Conservation (phyloP, 1,140 invertebrate species). For the Ruditapes philippinarum region DNA sequence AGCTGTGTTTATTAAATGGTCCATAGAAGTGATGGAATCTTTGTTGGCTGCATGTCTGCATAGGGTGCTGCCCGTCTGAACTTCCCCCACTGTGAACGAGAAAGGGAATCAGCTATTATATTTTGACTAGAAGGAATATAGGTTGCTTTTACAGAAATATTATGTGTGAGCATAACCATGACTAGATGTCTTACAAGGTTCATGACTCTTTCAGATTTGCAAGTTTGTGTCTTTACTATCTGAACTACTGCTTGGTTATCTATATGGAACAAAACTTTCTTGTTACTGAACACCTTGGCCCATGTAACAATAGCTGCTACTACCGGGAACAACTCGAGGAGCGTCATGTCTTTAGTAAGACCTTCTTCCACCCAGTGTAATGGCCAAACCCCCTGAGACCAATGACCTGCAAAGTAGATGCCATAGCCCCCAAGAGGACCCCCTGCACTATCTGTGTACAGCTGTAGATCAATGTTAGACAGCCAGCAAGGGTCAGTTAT, state of each 20-base stretch:
- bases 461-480: not conserved
- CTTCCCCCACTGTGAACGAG: constrained; percentile 30
- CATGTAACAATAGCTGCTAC: too few species aligned
- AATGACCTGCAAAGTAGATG: not conserved
- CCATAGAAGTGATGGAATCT: not conserved
- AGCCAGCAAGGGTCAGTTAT: constrained; percentile 11
- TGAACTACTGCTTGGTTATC: not conserved
- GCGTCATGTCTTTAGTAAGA: too few species aligned
- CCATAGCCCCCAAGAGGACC: not conserved
- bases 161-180: not conserved
- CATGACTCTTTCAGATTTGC: constrained; percentile 12
- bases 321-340: too few species aligned
- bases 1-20: not conserved
- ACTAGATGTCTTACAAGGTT: not conserved
- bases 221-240: not conserved
- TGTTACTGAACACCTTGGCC: too few species aligned
- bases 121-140: not conserved
- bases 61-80: constrained; percentile 8
- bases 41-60: not conserved
- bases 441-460: constrained; percentile 41
- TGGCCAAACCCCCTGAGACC: constrained; percentile 5
- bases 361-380: not conserved
- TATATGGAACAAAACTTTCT: too few species aligned
- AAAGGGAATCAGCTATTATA: constrained; percentile 39
- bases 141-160: constrained; percentile 9